A percentile compares a stretch with the other conserved stretches of the same genome.
These are phyloP conservation scores for Heteronetta atricapilla DNA, from an alignment of 2,113 vertebrate species.

Conservation along the genomic window DNA sequence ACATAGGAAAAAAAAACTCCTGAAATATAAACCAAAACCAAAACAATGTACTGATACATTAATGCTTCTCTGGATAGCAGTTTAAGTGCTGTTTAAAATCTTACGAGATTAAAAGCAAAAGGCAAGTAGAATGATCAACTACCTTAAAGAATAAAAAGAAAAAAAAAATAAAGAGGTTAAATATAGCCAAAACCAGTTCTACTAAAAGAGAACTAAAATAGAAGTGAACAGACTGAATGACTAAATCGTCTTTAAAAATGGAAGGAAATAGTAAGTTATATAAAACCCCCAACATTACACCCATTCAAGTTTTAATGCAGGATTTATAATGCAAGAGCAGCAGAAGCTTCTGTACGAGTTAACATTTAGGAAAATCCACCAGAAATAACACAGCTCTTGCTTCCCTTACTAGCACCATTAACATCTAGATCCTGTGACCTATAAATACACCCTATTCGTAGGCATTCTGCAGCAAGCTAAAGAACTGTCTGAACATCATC, in stretches of 20 bases:
- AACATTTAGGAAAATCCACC: constrained; percentile 13
- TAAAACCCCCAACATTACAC: background rate
- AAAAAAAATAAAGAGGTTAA: background rate
- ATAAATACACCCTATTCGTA: background rate
- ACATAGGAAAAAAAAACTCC: background rate
- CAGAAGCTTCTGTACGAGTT: background rate
- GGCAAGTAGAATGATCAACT: background rate
- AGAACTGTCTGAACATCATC: background rate
- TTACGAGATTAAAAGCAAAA: background rate
- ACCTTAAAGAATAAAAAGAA: background rate
- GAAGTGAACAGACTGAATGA: constrained; percentile 33
- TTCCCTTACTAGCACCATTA: background rate
- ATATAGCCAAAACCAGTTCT: background rate
- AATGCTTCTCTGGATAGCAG: background rate
- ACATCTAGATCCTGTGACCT: background rate
- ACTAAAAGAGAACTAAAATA: background rate
- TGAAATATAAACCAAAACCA: background rate
- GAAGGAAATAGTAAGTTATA: constrained; percentile 30
- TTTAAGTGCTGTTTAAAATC: background rate
- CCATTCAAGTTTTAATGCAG: background rate
- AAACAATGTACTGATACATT: background rate
- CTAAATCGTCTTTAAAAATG: constrained; percentile 28
- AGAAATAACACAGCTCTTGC: background rate
- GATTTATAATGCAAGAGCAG: background rate
- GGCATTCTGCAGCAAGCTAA: background rate